Evolutionary conservation across 2,113 vertebrate species (phyloP), one percentile per base, ranked within the genome.

Genomic region (Todiramphus chloris): DNA sequence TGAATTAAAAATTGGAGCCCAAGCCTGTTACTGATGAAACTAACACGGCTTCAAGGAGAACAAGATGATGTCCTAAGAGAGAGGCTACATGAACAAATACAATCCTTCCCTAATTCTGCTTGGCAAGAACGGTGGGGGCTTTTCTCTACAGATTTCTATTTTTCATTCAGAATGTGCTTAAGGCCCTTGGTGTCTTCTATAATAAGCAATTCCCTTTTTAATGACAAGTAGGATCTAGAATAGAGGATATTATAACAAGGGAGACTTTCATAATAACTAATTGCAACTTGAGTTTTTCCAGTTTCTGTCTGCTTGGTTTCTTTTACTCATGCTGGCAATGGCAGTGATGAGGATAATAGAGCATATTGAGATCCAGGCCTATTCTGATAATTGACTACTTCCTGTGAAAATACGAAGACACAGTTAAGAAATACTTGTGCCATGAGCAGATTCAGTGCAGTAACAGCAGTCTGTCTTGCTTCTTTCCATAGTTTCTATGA

Each of bases 131-230:
- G 62, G 35, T 35, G 27, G 16, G n/a, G 14, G 16, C 43, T 90
- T 95, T 90, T 87, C 63, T 95, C 6, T 89, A 35, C 35, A 70
- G 43, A 64, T 82, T 37, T 86, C 68, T 83, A 0, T 3, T 62
- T 92, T 92, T 81, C 5, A 2, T 89, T 87, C 1, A 0, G 72
- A 89, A 67, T 78, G 30, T 75, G 35, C 27, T 75, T 89, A 84
- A 84, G 35, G 21, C 39, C 31, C 43, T 81, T 30, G 6, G 11
- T 80, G 19, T 48, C 85, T 83, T 87, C 76, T 86, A 14, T 84
- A 93, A 69, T 90, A 77, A 84, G 78, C 35, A 56, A 28, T 89
- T 82, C 46, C n/a, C 15, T 82, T 91, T 93, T 78, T 64, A 93
- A 78, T 68, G 60, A 82, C 50, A 73, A 88, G 60, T 7, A 73